These are phyloP conservation scores for Sebastes paucispinis DNA, from an alignment of 2,797 vertebrate species.

Conservation along the genomic window DNA sequence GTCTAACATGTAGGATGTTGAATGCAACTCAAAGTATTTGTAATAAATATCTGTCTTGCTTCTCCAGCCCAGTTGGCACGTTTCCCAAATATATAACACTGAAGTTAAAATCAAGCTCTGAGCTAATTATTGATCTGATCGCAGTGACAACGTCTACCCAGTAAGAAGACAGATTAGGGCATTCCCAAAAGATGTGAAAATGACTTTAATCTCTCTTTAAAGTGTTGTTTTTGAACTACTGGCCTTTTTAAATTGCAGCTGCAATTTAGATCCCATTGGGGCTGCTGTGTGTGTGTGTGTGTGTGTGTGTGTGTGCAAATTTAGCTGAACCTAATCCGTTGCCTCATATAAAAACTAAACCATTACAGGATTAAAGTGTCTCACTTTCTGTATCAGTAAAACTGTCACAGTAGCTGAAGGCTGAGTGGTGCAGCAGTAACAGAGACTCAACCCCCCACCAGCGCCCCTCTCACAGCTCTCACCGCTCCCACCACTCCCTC, in stretches of 20 bases:
- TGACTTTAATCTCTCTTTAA: not conserved
- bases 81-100: too few species aligned
- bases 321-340: conserved; percentile 7
- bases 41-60: too few species aligned
- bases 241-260: not conserved
- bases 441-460: not conserved
- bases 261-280: not conserved
- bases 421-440: not conserved
- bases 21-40: not conserved
- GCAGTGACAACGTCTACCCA: too few species aligned
- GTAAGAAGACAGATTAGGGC: too few species aligned
- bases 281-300: not conserved
- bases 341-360: conserved; percentile 1
- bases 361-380: not conserved
- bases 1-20: not conserved
- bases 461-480: too few species aligned
- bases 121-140: too few species aligned
- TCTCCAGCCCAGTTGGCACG: too few species aligned
- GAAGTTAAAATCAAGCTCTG: too few species aligned
- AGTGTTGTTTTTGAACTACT: not conserved
- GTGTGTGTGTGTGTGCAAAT: not conserved
- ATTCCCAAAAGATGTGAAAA: too few species aligned
- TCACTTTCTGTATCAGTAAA: conserved; percentile 14
- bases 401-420: not conserved
- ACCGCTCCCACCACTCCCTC: not conserved